Conservation (phyloP, 2,888 invertebrate species). For the Patella pellucida region DNA sequence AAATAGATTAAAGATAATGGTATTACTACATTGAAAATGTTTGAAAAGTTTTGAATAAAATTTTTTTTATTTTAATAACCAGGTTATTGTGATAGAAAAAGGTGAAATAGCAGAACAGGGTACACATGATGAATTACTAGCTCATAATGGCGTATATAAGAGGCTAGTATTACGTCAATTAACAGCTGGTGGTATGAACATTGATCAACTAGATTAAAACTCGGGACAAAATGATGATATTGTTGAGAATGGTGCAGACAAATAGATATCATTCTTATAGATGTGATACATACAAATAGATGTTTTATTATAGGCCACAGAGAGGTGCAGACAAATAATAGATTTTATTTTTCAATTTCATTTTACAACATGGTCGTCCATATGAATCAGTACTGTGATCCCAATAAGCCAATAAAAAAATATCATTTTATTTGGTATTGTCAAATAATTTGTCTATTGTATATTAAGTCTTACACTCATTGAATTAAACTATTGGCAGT, state of each 20-base stretch:
- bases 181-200: slow-evolving; percentile 44
- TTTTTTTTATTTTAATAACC: slow-evolving; percentile 14
- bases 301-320: no score
- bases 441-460: no score
- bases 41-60: not conserved
- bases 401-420: no score
- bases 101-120: slow-evolving; percentile 66
- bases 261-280: no score
- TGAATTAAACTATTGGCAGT: no score
- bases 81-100: slow-evolving; percentile 69
- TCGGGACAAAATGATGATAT: not conserved
- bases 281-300: no score
- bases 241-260: not conserved
- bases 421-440: no score
- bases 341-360: no score
- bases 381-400: no score
- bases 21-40: not conserved
- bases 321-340: no score
- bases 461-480: no score
- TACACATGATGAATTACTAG: slow-evolving; percentile 63
- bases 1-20: not conserved
- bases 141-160: slow-evolving; percentile 64
- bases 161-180: slow-evolving; percentile 64
- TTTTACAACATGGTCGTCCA: no score
- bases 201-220: slow-evolving; percentile 5